These are phyloP conservation scores for Ifrita kowaldi DNA, from an alignment of 2,113 vertebrate species.

Conservation along the genomic window DNA sequence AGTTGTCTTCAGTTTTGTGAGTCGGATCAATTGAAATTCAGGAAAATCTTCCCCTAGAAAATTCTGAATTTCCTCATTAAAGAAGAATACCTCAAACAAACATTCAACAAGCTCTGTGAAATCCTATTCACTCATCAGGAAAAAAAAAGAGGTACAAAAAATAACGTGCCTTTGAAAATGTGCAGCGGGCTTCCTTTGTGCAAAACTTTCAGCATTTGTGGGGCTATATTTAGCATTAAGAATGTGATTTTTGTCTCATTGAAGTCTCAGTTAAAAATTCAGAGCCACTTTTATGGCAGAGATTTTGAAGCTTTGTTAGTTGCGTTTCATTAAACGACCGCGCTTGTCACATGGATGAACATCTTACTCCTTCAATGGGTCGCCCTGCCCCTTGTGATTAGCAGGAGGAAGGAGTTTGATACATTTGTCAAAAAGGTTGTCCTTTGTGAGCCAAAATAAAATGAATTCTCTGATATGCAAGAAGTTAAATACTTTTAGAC, in stretches of 20 bases:
- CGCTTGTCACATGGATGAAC: not conserved
- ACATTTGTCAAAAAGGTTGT: slow-evolving; percentile 22
- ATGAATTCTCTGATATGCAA: not conserved
- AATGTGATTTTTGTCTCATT: not conserved
- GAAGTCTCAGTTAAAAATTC: not conserved
- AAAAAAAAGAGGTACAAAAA: not conserved
- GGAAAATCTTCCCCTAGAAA: not conserved
- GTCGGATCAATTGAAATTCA: not conserved
- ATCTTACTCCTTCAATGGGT: not conserved
- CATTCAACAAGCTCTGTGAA: not conserved
- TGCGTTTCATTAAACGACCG: not conserved
- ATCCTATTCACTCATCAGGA: not conserved
- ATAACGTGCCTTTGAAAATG: not conserved
- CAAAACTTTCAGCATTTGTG: not conserved
- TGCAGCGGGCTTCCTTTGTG: not conserved
- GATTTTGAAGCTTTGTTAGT: slow-evolving; percentile 27
- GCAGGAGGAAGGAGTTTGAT: slow-evolving; percentile 24
- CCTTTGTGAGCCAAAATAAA: slow-evolving; percentile 34
- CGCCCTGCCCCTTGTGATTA: slow-evolving; percentile 29
- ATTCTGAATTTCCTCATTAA: not conserved
- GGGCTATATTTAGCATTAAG: slow-evolving; percentile 6
- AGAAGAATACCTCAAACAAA: not conserved
- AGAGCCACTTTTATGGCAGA: not conserved
- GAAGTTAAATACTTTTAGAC: slow-evolving; percentile 22
- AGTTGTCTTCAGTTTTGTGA: not conserved